Percentiles rank a stretch among this genome's conserved stretches.
phyloP scores from a whole-genome alignment of 2,113 vertebrate species.

The Heterocephalus glaber region DNA sequence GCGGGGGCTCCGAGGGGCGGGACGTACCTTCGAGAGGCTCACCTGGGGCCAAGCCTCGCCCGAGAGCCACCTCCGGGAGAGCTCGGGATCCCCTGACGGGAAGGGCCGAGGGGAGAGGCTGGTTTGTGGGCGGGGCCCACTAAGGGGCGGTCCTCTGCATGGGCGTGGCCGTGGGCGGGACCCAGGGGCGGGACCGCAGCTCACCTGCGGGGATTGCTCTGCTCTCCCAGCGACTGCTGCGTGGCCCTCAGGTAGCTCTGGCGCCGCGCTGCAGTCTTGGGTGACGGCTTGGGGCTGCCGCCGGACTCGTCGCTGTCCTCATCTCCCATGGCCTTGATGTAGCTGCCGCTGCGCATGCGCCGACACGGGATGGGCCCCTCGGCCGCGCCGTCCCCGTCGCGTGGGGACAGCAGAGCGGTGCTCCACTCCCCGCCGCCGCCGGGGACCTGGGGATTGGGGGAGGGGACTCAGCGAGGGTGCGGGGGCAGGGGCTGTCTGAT shows the following conservation, averaged over 20 bases:
- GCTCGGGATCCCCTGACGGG: background rate
- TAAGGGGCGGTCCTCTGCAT: background rate
- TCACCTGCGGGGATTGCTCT: constrained; percentile 97
- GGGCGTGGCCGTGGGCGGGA: background rate
- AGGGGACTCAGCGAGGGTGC: background rate
- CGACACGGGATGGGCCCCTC: constrained; percentile 92
- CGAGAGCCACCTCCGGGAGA: background rate
- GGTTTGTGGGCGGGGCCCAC: background rate
- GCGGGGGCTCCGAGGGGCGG: background rate
- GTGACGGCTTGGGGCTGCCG: constrained; percentile 96
- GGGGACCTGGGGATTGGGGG: constrained; percentile 83
- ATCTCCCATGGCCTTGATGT: constrained; percentile 99
- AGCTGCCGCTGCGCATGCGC: constrained; percentile 98
- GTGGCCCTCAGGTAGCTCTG: constrained; percentile 99
- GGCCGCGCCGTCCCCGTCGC: constrained; percentile 87
- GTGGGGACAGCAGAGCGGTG: constrained; percentile 90
- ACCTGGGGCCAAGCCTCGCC: background rate
- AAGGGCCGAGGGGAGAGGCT: background rate
- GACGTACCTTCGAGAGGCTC: background rate
- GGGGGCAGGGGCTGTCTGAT: background rate
- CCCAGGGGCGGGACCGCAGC: background rate
- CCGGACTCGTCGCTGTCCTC: constrained; percentile 98
- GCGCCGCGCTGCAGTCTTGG: constrained; percentile 94
- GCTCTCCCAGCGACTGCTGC: constrained; percentile 98
- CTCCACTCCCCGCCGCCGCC: constrained; percentile 94